Evolutionary conservation across 2,797 vertebrate species (phyloP), one percentile per base, ranked within the genome.

Genomic region (Takifugu ocellatus): DNA sequence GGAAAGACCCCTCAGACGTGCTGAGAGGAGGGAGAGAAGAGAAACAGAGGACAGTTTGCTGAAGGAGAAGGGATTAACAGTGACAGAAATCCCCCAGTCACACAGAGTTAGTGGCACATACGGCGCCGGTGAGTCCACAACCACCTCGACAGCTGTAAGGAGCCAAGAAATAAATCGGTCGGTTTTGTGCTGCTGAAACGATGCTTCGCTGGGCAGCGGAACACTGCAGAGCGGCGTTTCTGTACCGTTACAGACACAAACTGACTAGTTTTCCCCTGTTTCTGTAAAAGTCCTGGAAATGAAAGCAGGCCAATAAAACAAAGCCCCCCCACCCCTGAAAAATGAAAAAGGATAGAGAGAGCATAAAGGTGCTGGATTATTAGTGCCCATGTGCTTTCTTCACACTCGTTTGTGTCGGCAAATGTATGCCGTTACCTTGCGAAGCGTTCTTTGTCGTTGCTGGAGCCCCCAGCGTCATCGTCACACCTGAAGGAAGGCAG

Each of bases 371-470:
- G 1, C 6, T 48, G n/a, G 16, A 33, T 47, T 12, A 43, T 61
- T 3, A 48, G 33, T 46, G 33, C 56, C 55, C 45, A 46, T n/a
- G 59, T 12, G 31, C 42, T 10, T 5, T 51, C 44, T 5, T 58
- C 5, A 17, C 11, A 54, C 39, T 39, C 27, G 0, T 1, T 2
- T 14, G 25, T 31, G 33, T 56, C 25, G 47, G 4, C 29, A 14
- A 16, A 24, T 72, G 85, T 81, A 89, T 82, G 79, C 15, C 48
- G 87, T 82, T 93, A 99, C 97, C 97, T 97, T 77, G 96, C 97
- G 89, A 98, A 99, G 7, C 96, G 92, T 68, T 99, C 97, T 63
- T 98, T 98, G 52, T 99, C 97, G 1, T 90, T 93, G n/a, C n/a
- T n/a, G 4, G 91, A 89, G 61, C 93, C 92, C 64, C 88, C 88